Conservation (phyloP, 2,113 vertebrate species). For the Lagopus leucura region DNA sequence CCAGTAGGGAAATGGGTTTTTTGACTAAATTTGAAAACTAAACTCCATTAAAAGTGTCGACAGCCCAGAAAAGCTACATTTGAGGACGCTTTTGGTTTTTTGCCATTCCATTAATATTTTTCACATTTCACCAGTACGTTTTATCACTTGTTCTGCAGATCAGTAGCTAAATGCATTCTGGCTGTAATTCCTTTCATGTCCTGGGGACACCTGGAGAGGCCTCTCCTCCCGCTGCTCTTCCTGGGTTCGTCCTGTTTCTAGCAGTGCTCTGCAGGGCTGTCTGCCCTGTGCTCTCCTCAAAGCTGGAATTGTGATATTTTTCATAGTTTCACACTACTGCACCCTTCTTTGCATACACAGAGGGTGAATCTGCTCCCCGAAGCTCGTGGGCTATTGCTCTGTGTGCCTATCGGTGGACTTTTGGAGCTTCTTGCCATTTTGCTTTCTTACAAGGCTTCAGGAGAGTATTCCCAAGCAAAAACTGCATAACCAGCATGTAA, state of each 20-base stretch:
- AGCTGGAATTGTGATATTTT: not conserved
- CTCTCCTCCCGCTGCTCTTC: not conserved
- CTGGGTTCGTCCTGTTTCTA: not conserved
- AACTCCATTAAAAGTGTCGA: slow-evolving; percentile 4
- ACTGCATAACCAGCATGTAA: not conserved
- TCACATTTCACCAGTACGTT: slow-evolving; percentile 9
- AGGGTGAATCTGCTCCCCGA: not conserved
- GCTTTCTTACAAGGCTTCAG: not conserved
- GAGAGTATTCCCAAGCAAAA: not conserved
- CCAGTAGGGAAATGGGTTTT: slow-evolving; percentile 59
- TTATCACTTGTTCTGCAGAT: not conserved
- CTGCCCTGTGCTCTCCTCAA: not conserved
- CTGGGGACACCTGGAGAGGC: not conserved
- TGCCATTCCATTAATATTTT: not conserved
- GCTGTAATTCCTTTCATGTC: not conserved
- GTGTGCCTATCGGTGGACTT: not conserved
- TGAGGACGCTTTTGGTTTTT: slow-evolving; percentile 12
- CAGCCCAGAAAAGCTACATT: not conserved
- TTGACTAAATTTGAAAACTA: slow-evolving; percentile 65
- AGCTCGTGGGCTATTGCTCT: too few relatives aligned
- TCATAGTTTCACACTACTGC: not conserved
- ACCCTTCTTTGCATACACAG: not conserved
- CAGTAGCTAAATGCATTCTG: not conserved
- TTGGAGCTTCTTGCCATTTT: not conserved
- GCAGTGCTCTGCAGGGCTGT: rapidly evolving